Base-by-base conservation (phyloP, 1,140 invertebrate genomes). In the Monomorium pharaonis region DNA sequence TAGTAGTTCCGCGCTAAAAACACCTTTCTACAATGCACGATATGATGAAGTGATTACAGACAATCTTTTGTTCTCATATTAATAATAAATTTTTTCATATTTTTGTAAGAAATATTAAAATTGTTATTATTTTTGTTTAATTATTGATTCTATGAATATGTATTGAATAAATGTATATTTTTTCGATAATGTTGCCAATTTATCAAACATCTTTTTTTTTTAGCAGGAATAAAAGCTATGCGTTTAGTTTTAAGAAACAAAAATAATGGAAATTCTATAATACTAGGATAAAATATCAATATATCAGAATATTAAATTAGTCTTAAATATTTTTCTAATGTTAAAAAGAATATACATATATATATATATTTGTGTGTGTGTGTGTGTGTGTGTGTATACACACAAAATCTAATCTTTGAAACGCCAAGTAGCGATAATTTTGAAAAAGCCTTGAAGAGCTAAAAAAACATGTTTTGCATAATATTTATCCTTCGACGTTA, bases 211-310 rank as follows among this genome's bases (percentile, higher is more conserved):
- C 54, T 51, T 72, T 10, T 51, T 2, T 49, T 2, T 21, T 30
- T 10, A 72, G 12, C 18, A 18, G 14, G 10, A 27, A 5, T 72
- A 33, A 51, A 51, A 2, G 18, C 18, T 51, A n/a, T 51, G 5
- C 18, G 4, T 49, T 51, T 5, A n/a, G 10, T 37, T 74, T 74
- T 16, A 30, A 33, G n/a, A 18, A 74, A n/a, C 27, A 21, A 37
- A 5, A 9, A 56, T 42, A 75, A 58, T 33, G 5, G 27, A 18
- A 76, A 60, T 18, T 24, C 16, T 30, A 21, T 0, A 0, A 42
- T n/a, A n/a, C n/a, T n/a, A n/a, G n/a, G n/a, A 76, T 76, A 7
- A 42, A 76, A 27, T 75, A 60, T 60, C 16, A 27, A 44, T 42
- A n/a, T 33, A 21, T 56, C 16, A n/a, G 16, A 76, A 47, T n/a